Evolutionary conservation across 2,797 vertebrate genomes (phyloP), one percentile per base, ranked within the genome.

Genomic region (Chrysolophus pictus): DNA sequence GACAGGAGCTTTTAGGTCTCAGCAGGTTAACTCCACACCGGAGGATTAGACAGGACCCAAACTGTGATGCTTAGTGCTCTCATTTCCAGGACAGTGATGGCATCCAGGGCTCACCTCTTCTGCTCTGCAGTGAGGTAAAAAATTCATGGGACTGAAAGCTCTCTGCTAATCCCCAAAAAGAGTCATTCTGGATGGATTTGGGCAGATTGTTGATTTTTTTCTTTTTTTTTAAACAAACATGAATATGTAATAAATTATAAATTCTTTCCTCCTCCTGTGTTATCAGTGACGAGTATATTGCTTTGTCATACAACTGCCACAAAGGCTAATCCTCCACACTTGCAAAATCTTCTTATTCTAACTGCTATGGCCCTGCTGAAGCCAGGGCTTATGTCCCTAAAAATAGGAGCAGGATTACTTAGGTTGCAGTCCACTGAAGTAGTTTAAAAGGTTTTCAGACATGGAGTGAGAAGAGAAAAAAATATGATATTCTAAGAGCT

Each of bases 331-430:
- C 97, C 96, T 96, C 95, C 96, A 96, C 97, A 96, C 95, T 97
- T 97, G 94, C 88, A 97, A 97, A 97, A 97, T 97, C 98, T 98
- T 97, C 98, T 98, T 98, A 98, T 95, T 97, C 96, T 91, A 92
- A 91, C 97, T 95, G 96, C 95, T 95, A 93, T 37, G 72, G 94
- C 93, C 92, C 85, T 97, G 96, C 95, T 95, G 96, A 97, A 98
- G 97, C 97, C 73, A 84, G 88, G 96, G 94, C 94, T 98, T 98
- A 98, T 76, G 92, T 87, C 87, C 72, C 97, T 98, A 98, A 98
- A 98, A 98, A 98, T 98, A 98, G 97, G 96, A 97, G 80, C 75
- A 93, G 96, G 97, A 98, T 98, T 98, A 98, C 94, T 97, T 94
- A 86, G 96, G 84, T 85, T 97, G 94, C 95, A 97, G 96, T 96